phyloP scores from a whole-genome alignment of 1,140 invertebrate genomes.

The Belonocnema kinseyi region DNA sequence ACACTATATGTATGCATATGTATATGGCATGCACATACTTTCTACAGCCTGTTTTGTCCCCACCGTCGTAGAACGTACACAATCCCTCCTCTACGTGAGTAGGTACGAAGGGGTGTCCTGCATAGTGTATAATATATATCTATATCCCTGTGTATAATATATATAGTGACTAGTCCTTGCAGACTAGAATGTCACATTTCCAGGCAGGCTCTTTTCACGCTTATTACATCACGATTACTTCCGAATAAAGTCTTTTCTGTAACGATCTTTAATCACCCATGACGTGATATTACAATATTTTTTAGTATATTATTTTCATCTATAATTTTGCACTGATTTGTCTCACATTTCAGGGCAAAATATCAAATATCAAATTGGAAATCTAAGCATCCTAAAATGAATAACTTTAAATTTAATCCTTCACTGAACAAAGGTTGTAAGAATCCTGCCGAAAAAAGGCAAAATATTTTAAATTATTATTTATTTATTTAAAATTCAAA shows the following conservation, averaged over 20 bases:
- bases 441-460: no score
- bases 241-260: slow-evolving; percentile 20
- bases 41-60: slow-evolving; percentile 28
- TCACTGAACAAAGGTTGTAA: no score
- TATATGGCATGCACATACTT: slow-evolving; percentile 27
- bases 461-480: no score
- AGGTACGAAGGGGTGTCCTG: slow-evolving; percentile 22
- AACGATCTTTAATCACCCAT: slow-evolving; percentile 14
- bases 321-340: slow-evolving; percentile 21
- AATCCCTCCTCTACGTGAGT: slow-evolving; percentile 14
- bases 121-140: neutral
- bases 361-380: no score
- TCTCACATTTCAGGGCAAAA: neutral
- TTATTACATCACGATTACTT: slow-evolving; percentile 28
- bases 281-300: neutral
- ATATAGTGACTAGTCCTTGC: slow-evolving; percentile 20
- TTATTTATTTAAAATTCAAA: no score
- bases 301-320: neutral
- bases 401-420: no score
- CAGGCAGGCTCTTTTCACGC: slow-evolving; percentile 30
- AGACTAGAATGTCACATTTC: slow-evolving; percentile 27
- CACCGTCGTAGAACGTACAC: slow-evolving; percentile 3
- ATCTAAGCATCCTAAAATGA: no score
- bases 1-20: no score
- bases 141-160: no score